phyloP scores from a whole-genome alignment of 2,888 invertebrate species.

The Tenthredo amoena region DNA sequence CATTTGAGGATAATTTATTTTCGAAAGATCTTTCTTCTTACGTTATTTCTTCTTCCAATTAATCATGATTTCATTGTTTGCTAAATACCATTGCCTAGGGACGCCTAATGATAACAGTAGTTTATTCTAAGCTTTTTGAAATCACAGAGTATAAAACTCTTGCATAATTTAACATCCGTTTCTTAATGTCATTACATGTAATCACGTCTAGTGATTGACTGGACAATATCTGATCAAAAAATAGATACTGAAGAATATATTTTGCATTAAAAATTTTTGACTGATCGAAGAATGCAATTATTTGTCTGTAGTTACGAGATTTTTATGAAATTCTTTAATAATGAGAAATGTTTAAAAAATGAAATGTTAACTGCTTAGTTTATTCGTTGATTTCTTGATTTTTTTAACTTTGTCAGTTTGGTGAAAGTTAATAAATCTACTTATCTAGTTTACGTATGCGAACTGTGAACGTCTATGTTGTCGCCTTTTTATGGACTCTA shows the following conservation, averaged over 20 bases:
- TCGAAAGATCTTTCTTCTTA: not conserved
- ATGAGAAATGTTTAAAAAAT: not conserved
- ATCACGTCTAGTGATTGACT: not conserved
- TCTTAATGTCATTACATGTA: not conserved
- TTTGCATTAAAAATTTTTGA: not conserved
- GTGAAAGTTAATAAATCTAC: constrained; percentile 50
- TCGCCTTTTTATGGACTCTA: constrained; percentile 63
- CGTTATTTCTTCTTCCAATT: not conserved
- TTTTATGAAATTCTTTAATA: not conserved
- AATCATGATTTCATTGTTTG: not conserved
- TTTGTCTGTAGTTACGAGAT: not conserved
- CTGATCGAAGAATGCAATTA: not conserved
- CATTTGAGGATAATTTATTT: constrained; percentile 23
- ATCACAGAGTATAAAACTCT: not conserved
- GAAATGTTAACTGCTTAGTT: constrained; percentile 39
- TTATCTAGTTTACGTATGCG: constrained; percentile 54
- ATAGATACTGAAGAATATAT: not conserved
- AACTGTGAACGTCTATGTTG: constrained; percentile 55
- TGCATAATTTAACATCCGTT: not conserved
- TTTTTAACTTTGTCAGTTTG: constrained; percentile 42
- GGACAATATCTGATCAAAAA: not conserved
- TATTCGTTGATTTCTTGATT: constrained; percentile 43
- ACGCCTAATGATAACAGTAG: not conserved
- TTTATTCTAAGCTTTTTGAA: not conserved
- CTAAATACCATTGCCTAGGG: not conserved